Evolutionary conservation across 2,888 invertebrate genomes (phyloP).

Genomic region (Neoitamus cyanurus): DNA sequence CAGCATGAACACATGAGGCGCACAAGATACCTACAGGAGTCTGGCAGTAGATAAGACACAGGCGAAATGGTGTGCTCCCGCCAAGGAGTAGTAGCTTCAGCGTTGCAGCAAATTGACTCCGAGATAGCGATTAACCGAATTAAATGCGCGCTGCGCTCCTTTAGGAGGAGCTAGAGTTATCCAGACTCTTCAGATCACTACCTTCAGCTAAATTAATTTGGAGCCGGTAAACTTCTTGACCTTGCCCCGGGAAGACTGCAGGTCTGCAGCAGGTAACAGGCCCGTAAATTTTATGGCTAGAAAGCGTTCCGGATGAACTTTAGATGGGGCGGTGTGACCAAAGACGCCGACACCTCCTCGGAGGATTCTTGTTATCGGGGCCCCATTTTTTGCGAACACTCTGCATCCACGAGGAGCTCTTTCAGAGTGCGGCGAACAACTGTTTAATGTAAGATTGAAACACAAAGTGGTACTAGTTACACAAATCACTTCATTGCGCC

Average conservation of each 20-base stretch:
- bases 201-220: conserved; percentile 30
- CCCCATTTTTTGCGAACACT: not conserved
- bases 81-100: not conserved
- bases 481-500: not conserved
- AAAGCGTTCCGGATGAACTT: not conserved
- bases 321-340: not conserved
- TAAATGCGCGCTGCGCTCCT: not conserved
- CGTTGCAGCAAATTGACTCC: conserved; percentile 39
- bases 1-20: not conserved
- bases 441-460: not conserved
- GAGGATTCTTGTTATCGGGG: not conserved
- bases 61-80: not conserved
- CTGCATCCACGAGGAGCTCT: not conserved
- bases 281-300: not conserved
- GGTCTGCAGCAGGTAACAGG: not conserved
- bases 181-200: not conserved
- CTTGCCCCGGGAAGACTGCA: not conserved
- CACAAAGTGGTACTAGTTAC: not conserved
- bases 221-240: conserved; percentile 27
- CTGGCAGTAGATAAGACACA: conserved; percentile 5
- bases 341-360: not conserved
- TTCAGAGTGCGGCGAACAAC: not conserved
- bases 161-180: not conserved
- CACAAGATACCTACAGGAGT: not conserved
- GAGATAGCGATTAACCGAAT: conserved; percentile 23